Evolutionary conservation across 2,113 vertebrate species (phyloP), one percentile per base, ranked within the genome.

Genomic region (Sturnira hondurensis): DNA sequence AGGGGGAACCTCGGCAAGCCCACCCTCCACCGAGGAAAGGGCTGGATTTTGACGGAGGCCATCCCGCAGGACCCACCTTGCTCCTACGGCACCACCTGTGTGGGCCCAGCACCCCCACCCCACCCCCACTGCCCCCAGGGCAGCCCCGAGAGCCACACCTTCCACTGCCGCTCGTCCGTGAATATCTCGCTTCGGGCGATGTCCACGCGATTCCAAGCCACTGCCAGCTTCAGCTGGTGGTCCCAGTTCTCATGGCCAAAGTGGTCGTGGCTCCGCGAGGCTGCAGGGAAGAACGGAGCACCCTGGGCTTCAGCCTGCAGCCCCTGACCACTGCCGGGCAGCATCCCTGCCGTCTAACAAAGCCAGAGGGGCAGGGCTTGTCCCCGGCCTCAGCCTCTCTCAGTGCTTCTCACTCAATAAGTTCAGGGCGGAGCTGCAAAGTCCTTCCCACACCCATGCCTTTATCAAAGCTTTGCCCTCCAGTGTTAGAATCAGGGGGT

Each of bases 201-300:
- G 98, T 99, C 99, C 94, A 99, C 99, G 1, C 99, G 98, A 96
- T 99, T 99, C 99, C 99, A 99, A 38, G 99, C 99, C 93, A 99
- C 99, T 0, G 99, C 99, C 96, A 99, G 74, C 97, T 99, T 99
- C 97, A 99, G 98, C 97, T 99, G 99, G 87, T 99, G 98, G 96
- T 99, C 99, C 99, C 99, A 99, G 96, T 97, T 98, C 95, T 99
- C 98, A 0, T 68, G 98, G 3, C 98, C 99, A 54, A 97, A 98
- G n/a, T 98, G 98, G 92, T 99, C 99, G 6, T 97, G 98, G 96
- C 95, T 98, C 94, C 96, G 98, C 3, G 99, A 99, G 5, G 99
- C 99, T 99, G 98, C 2, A 16, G 76, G 47, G 0, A 8, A 67
- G 19, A 68, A 8, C 1, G 13, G 0, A 5, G 1, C 0, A 3